Percentiles rank a stretch among this genome's conserved stretches.
These are phyloP conservation scores for Acrobasis repandana DNA, from an alignment of 2,888 invertebrate genomes.

Conservation along the genomic window DNA sequence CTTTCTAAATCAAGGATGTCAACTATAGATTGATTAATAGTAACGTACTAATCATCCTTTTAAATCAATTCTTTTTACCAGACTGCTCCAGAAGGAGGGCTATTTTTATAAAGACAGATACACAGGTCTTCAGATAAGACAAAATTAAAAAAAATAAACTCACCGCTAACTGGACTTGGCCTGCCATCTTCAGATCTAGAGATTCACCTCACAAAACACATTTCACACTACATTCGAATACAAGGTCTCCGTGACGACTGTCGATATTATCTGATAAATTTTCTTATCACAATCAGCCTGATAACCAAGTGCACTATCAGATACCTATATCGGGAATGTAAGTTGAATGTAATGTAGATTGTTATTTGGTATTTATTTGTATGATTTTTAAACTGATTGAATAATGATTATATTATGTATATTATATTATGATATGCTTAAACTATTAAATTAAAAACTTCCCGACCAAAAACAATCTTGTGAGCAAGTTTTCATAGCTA, in stretches of 20 bases:
- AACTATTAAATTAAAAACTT: no score
- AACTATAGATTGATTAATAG: not conserved
- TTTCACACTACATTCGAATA: conserved; percentile 45
- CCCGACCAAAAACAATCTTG: no score
- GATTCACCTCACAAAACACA: conserved; percentile 51
- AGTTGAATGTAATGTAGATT: conserved; percentile 25
- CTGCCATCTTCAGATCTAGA: conserved; percentile 61
- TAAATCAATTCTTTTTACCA: no score
- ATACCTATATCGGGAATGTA: conserved; percentile 34
- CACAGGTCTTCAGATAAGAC: not conserved
- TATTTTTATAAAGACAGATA: no score
- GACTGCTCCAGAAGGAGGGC: no score
- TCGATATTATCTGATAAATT: conserved; percentile 30
- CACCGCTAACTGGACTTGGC: conserved; percentile 64
- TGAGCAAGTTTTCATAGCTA: not conserved
- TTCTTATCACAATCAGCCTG: conserved; percentile 57
- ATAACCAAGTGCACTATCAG: conserved; percentile 53
- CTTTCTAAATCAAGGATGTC: conserved; percentile 1
- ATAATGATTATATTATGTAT: not conserved
- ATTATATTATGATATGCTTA: no score
- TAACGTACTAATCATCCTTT: no score
- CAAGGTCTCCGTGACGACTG: conserved; percentile 41
- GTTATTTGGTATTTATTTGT: conserved; percentile 3
- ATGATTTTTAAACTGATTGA: not conserved
- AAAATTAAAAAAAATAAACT: conserved; percentile 39